Percentiles rank a stretch among this genome's conserved stretches.
These are phyloP conservation scores for Lophotis ruficrista DNA, from an alignment of 2,113 vertebrate genomes.

Conservation along the genomic window DNA sequence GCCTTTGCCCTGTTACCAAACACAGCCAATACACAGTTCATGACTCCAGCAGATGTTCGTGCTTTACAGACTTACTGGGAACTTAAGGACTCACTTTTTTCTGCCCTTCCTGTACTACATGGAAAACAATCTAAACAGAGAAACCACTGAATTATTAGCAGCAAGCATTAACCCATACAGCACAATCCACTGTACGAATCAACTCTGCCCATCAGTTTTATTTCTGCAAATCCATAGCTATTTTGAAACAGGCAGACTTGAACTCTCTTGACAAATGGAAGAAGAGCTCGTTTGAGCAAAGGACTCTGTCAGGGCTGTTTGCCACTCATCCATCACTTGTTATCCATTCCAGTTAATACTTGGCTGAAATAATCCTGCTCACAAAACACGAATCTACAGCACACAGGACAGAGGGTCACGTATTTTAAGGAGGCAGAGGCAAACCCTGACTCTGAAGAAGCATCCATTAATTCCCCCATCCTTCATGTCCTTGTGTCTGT, in stretches of 20 bases:
- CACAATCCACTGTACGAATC: background rate
- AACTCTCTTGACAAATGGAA: background rate
- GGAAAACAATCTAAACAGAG: conserved; percentile 3
- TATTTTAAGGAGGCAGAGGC: background rate
- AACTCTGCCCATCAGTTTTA: background rate
- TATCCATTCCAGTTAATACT: background rate
- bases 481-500: rapidly evolving
- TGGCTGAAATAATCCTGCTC: background rate
- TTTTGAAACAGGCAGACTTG: background rate
- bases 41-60: conserved; percentile 36
- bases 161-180: conserved; percentile 13
- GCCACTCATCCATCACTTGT: background rate
- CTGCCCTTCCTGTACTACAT: conserved; percentile 20
- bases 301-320: background rate
- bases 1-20: conserved; percentile 35
- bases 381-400: background rate
- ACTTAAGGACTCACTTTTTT: conserved; percentile 14
- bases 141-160: background rate
- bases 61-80: background rate
- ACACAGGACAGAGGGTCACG: background rate
- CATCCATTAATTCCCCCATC: background rate
- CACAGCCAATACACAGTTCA: conserved; percentile 32
- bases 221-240: background rate
- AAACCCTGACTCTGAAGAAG: background rate
- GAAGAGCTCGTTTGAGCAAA: background rate